Conservation (phyloP, 2,113 vertebrate species). For the Formicarius rufipectus region DNA sequence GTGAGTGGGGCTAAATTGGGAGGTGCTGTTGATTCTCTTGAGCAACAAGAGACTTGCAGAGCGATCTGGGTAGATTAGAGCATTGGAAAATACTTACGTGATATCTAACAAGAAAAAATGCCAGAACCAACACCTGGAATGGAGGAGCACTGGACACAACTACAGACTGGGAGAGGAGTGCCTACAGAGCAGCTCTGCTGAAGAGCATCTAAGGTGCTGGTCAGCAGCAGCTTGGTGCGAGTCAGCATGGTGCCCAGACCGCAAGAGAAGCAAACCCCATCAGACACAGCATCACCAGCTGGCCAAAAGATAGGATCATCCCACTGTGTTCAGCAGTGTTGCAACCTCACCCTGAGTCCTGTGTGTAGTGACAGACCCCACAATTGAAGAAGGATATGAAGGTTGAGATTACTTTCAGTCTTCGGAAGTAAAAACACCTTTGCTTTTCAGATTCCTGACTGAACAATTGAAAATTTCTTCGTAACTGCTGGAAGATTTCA, state of each 20-base stretch:
- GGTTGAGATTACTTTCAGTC: neutral
- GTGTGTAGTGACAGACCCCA: no score
- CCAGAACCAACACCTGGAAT: neutral
- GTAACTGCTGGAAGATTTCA: neutral
- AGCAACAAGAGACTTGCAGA: neutral
- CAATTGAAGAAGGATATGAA: neutral
- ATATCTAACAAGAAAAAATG: neutral
- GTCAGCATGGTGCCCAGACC: neutral
- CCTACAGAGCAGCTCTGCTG: neutral
- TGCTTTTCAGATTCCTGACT: neutral
- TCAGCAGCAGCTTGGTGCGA: neutral
- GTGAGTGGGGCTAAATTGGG: neutral
- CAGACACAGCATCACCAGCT: neutral
- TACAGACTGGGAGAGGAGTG: neutral
- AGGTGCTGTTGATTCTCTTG: neutral
- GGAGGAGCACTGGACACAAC: neutral
- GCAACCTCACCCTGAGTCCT: neutral
- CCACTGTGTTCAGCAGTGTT: neutral
- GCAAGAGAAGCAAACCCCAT: neutral
- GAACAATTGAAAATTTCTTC: neutral
- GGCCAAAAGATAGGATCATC: neutral
- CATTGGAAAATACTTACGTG: neutral
- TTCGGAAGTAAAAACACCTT: neutral
- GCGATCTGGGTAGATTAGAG: neutral
- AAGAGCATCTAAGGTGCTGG: neutral